phyloP scores from a whole-genome alignment of 2,113 vertebrate genomes.

The Toxotes jaculatrix region DNA sequence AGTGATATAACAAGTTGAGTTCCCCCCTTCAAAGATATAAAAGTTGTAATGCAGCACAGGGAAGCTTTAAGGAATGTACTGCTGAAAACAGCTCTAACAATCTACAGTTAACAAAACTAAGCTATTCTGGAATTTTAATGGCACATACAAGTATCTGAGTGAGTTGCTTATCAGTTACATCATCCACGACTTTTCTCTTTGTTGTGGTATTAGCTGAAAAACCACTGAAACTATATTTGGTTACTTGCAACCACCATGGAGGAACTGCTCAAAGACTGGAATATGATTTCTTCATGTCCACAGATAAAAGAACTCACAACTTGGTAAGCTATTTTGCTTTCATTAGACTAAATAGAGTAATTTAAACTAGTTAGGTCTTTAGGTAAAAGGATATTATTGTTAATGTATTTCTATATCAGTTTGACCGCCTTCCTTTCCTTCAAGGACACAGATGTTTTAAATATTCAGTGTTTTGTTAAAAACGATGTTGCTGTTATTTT shows the following conservation, averaged over 20 bases:
- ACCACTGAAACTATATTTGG: constrained; percentile 74
- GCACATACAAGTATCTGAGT: neutral
- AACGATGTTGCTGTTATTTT: no score
- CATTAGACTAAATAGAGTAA: neutral
- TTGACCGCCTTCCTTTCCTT: neutral
- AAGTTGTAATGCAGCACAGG: neutral
- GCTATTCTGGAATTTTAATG: neutral
- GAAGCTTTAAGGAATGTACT: neutral
- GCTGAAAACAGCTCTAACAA: neutral
- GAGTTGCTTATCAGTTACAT: neutral
- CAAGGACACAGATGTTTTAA: neutral
- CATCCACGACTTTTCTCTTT: neutral
- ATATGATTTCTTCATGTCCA: constrained; percentile 2
- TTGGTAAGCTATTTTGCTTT: neutral
- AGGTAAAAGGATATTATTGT: neutral
- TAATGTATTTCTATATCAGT: neutral
- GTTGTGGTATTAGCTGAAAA: constrained; percentile 74
- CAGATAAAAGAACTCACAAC: neutral
- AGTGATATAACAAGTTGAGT: neutral
- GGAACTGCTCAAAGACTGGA: constrained; percentile 38
- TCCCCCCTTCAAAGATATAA: neutral
- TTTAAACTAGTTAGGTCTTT: neutral
- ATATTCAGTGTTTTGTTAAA: neutral
- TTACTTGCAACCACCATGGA: constrained; percentile 31
- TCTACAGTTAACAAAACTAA: neutral